Evolutionary conservation across 2,797 vertebrate genomes (phyloP).

Genomic region (Micromesistius poutassou): DNA sequence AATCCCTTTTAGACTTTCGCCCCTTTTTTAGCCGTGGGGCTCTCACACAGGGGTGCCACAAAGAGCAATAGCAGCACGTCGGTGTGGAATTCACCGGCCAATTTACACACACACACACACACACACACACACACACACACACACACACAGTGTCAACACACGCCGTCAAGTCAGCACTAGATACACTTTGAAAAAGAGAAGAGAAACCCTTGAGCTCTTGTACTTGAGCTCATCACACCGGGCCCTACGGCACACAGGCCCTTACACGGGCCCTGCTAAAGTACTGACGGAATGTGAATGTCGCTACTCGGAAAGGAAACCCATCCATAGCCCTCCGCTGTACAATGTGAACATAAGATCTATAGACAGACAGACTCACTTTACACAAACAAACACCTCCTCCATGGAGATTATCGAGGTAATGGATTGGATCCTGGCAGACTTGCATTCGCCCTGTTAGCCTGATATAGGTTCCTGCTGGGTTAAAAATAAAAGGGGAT

Average conservation of each 20-base stretch:
- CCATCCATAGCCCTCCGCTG: neutral
- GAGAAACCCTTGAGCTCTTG: constrained; percentile 7
- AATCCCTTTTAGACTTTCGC: neutral
- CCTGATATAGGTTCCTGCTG: constrained; percentile 54
- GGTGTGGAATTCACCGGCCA: constrained; percentile 62
- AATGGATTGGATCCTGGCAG: constrained; percentile 46
- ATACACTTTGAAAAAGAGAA: constrained; percentile 38
- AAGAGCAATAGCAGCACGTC: constrained; percentile 57
- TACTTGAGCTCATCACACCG: constrained; percentile 56
- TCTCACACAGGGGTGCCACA: constrained; percentile 59
- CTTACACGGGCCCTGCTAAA: too few species aligned
- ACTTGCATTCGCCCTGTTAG: constrained; percentile 36
- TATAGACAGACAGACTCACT: constrained; percentile 6
- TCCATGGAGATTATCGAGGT: constrained; percentile 53
- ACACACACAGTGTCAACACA: constrained; percentile 56
- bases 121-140: constrained; percentile 50
- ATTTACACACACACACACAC: constrained; percentile 61
- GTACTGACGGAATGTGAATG: neutral
- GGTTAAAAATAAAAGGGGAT: constrained; percentile 79
- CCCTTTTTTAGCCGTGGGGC: constrained; percentile 32
- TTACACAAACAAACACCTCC: constrained; percentile 14
- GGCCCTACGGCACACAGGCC: neutral
- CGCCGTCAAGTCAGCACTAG: constrained; percentile 36
- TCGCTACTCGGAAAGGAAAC: neutral
- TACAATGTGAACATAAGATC: neutral